These are phyloP conservation scores for Pyrgus malvae DNA, from an alignment of 2,888 invertebrate species.

Conservation along the genomic window DNA sequence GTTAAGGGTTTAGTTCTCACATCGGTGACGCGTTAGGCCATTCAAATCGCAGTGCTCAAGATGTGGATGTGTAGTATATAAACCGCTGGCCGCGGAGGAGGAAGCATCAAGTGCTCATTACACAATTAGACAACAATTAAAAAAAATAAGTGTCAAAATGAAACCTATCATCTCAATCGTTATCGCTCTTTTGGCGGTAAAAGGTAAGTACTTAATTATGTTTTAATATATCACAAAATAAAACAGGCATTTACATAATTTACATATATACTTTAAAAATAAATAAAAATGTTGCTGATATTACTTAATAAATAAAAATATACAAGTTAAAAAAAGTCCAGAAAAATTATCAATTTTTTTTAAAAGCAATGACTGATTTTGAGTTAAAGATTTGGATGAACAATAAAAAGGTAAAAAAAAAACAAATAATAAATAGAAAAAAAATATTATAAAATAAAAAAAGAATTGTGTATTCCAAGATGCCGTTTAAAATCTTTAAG, in stretches of 20 bases:
- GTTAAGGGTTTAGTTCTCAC: conserved; percentile 65
- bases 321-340: too few species aligned
- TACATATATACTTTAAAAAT: not conserved
- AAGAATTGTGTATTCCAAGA: too few species aligned
- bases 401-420: too few species aligned
- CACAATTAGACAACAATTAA: conserved; percentile 38
- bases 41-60: conserved; percentile 67
- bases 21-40: conserved; percentile 64
- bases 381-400: too few species aligned
- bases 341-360: too few species aligned
- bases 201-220: conserved; percentile 54
- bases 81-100: conserved; percentile 59
- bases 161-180: conserved; percentile 45
- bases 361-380: too few species aligned
- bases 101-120: conserved; percentile 57
- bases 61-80: conserved; percentile 72
- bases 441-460: too few species aligned
- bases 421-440: too few species aligned
- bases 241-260: not conserved
- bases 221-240: not conserved
- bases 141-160: conserved; percentile 49
- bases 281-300: too few species aligned
- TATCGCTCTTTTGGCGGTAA: conserved; percentile 59
- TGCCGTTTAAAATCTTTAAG: too few species aligned
- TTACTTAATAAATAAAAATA: too few species aligned